phyloP scores from a whole-genome alignment of 92 coral and sea anemone species.

The Epizoanthus stellaris region DNA sequence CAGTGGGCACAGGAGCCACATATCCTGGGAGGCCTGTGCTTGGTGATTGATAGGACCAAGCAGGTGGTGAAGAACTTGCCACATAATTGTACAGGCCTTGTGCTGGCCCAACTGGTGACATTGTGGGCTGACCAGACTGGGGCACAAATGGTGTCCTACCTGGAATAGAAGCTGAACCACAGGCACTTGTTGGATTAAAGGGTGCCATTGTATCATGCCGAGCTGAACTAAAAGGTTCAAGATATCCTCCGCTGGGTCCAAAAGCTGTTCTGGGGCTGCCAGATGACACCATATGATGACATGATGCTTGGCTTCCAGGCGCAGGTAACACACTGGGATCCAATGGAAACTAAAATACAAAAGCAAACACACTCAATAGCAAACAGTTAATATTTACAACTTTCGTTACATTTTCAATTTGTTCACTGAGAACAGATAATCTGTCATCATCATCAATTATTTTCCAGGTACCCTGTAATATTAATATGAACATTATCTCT shows the following conservation, averaged over 20 bases:
- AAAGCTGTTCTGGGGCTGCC: constrained; percentile 5
- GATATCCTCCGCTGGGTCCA: background rate
- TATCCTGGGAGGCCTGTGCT: background rate
- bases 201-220: background rate
- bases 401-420: no score
- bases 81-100: background rate
- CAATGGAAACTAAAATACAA: background rate
- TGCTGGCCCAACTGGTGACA: background rate
- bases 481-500: no score
- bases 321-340: background rate
- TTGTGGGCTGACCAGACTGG: background rate
- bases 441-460: no score
- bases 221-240: background rate
- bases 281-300: background rate
- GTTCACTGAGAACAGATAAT: no score
- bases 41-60: constrained; percentile 3
- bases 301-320: background rate
- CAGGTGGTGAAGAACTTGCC: background rate
- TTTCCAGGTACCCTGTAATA: no score
- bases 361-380: background rate
- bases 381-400: background rate
- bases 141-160: background rate
- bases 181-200: background rate
- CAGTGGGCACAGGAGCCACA: background rate
- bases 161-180: background rate